phyloP scores from a whole-genome alignment of 2,888 invertebrate species.

The Caenorhabditis panamensis region DNA sequence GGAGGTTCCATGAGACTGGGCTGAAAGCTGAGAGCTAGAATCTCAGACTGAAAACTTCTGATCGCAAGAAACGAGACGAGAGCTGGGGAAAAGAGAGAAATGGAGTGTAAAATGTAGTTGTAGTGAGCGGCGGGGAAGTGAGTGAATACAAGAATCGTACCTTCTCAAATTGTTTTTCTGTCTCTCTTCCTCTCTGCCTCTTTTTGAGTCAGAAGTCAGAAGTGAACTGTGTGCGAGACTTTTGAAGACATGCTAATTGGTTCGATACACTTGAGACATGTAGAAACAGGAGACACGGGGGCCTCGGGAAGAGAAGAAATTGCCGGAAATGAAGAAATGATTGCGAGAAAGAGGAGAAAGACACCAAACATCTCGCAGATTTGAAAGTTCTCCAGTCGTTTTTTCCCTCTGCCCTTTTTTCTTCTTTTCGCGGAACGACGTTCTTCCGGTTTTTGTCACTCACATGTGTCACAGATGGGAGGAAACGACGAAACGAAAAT shows the following conservation, averaged over 20 bases:
- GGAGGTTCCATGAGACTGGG: neutral
- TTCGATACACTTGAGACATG: slow-evolving; percentile 43
- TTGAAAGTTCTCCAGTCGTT: neutral
- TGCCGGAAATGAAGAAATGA: slow-evolving; percentile 41
- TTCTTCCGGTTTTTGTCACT: slow-evolving; percentile 30
- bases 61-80: neutral
- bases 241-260: slow-evolving; percentile 43
- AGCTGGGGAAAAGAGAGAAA: neutral
- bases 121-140: no score
- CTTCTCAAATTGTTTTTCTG: neutral
- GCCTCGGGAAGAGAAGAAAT: slow-evolving; percentile 4
- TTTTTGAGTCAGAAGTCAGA: slow-evolving; percentile 7
- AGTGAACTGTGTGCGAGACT: neutral
- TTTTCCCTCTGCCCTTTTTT: neutral
- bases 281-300: neutral
- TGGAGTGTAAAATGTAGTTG: no score
- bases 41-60: neutral
- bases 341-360: slow-evolving; percentile 1
- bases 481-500: neutral
- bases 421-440: slow-evolving; percentile 33
- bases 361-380: slow-evolving; percentile 39
- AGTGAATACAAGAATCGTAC: no score
- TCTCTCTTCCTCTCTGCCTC: neutral
- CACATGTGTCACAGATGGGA: slow-evolving; percentile 3
- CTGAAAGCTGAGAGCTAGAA: no score